A percentile compares a stretch with the other conserved stretches of the same genome.
Conservation (phyloP, 2,888 invertebrate genomes). For the Oegoconia quadripuncta region DNA sequence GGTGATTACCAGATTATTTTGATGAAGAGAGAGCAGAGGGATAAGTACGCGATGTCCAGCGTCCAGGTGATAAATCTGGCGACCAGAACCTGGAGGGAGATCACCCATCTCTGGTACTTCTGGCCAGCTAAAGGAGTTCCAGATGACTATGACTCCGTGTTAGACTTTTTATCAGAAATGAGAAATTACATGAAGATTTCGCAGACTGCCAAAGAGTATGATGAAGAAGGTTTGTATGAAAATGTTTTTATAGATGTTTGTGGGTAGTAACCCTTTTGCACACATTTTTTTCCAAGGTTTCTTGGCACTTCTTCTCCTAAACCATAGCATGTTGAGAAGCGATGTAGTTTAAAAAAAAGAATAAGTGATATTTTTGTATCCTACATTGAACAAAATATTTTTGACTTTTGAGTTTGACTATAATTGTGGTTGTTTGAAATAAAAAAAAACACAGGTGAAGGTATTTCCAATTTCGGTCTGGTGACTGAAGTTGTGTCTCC, state of each 20-base stretch:
- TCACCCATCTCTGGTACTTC: constrained; percentile 95
- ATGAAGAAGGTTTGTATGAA: constrained; percentile 59
- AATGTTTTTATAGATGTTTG: background rate
- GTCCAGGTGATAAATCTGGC: constrained; percentile 90
- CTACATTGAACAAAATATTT: no score
- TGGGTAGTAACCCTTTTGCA: no score
- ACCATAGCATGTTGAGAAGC: no score
- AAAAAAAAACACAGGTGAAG: no score
- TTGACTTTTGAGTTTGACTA: no score
- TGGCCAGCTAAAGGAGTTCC: constrained; percentile 96
- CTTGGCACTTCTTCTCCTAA: no score
- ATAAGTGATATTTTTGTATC: no score
- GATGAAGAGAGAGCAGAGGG: constrained; percentile 92
- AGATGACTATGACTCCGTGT: constrained; percentile 88
- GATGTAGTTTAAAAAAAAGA: no score
- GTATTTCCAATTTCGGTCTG: no score
- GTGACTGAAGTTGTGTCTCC: background rate
- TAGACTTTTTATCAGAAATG: constrained; percentile 93
- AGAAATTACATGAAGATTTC: constrained; percentile 78
- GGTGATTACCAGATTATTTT: constrained; percentile 93
- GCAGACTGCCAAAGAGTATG: constrained; percentile 73
- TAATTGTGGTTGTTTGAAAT: no score
- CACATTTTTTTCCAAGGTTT: no score
- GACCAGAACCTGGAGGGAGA: constrained; percentile 90
- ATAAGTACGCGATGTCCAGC: constrained; percentile 93